Base-by-base conservation (phyloP, 1,140 invertebrate species). In the Tenebrio molitor region DNA sequence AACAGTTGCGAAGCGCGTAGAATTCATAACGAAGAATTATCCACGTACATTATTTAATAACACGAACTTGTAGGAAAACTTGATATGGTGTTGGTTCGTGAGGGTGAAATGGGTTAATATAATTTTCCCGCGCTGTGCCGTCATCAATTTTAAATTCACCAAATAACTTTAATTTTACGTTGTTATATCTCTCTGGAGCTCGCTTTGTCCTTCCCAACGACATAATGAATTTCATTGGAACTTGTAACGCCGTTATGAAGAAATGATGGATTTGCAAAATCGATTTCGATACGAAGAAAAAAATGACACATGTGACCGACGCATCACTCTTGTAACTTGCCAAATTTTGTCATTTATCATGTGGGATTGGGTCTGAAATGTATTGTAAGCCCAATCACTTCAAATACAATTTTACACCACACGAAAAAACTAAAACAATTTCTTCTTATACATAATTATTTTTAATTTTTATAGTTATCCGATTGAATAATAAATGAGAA, bases 11-110 rank as follows among this genome's bases (percentile, higher is more conserved):
- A 42, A 66, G 17, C 64, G 64, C 39, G 29, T 17, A n/a, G 64
- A 66, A 66, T 66, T 66, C 64, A 66, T 66, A 66, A 66, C 44
- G 36, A 66, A 42, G 19, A 66, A 66, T 66, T 66, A 66, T 66
- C 17, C 64, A 42, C 12, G 15, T 42, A 44, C 64, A 44, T 66
- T 66, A 66, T 66, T 66, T 42, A 66, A 66, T 66, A 66, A 66
- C 8, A 42, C 17, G 17, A 42, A 66, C 42, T 66, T 44, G 64
- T 23, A 65, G 36, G 36, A 66, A 44, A 44, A 66, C 14, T 29
- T 44, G 42, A 66, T 44, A 66, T 66, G 23, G 50, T 58, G 23
- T 58, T 44, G 64, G 64, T 42, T 66, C 39, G 64, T 39, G 33
- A 65, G 34, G 33, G 21, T 12, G 10, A 41, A 66, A 42, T 23